Evolutionary conservation across 2,113 vertebrate genomes (phyloP), one percentile per base, ranked within the genome.

Genomic region (Notothenia coriiceps): DNA sequence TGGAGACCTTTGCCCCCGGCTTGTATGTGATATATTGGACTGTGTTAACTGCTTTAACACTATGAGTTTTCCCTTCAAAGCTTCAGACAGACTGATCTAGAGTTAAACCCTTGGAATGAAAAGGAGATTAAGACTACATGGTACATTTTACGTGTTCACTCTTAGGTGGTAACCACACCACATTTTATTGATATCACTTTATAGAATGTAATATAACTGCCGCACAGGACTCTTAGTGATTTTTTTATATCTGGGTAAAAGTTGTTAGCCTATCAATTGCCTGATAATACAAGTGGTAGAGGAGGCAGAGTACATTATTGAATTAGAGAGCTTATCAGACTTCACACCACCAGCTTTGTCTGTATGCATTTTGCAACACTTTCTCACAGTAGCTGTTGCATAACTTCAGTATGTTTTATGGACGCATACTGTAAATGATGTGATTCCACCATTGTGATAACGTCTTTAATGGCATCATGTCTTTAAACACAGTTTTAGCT

Each of bases 41-140:
- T 9, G 55, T 29, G 55, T 15, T 57, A 2, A n/a, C 33, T 9
- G 43, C 14, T 5, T 62, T 25, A 18, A 12, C 10, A 12, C 4
- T 29, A 8, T 11, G 33, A 10, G 33, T 15, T 47, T 15, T 63
- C 11, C n/a, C 40, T 46, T 6, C 18, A 8, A 6, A 64, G 61
- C 12, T 47, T 65, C 13, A 49, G 44, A 49, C 14, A 17, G 44
- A 51, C 65, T 40, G 49, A 54, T 40, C 33, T 55, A 54, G 1
- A 13, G 50, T 69, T 20, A 46, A 70, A 25, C 35, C 50, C n/a
- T 54, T 70, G 40, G 49, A 50, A 54, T 20, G 49, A 68, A 14
- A 40, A 46, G 52, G 7, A 44, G 46, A 33, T 50, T 50, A 50
- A 18, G 49, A 11, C 49, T 35, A n/a, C 47, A 51, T 35, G 25